These are phyloP conservation scores for Amphimedon queenslandica DNA, from an alignment of 37 sponge, comb jelly and placozoan species.

Conservation along the genomic window DNA sequence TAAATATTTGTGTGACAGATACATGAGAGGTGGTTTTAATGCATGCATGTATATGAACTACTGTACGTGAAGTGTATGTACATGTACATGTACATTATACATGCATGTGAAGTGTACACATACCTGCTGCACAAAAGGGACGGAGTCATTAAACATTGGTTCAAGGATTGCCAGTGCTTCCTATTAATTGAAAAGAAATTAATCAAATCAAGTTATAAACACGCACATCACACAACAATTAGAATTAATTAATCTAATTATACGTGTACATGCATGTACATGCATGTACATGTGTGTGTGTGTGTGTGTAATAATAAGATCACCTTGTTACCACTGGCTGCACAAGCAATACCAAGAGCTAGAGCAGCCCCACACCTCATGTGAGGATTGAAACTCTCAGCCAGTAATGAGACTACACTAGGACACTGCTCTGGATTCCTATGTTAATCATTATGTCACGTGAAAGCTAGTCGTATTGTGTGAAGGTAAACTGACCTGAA, in stretches of 20 bases:
- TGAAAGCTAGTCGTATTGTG: neutral
- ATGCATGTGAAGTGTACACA: too few relatives aligned
- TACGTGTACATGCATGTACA: too few relatives aligned
- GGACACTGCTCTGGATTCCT: slow-evolving; percentile 96
- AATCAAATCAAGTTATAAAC: neutral
- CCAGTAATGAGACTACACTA: slow-evolving; percentile 84
- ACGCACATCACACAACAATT: too few relatives aligned
- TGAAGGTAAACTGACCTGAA: slow-evolving; percentile 51
- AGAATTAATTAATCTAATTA: too few relatives aligned
- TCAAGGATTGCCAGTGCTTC: slow-evolving; percentile 87
- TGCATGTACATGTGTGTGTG: neutral
- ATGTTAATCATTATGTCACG: neutral
- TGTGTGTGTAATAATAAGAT: neutral
- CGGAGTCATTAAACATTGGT: slow-evolving; percentile 81
- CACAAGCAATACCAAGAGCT: slow-evolving; percentile 98
- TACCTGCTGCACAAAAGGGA: slow-evolving; percentile 89
- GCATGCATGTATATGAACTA: neutral
- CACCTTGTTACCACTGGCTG: slow-evolving; percentile 91
- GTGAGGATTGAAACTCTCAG: slow-evolving; percentile 98
- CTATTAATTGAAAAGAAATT: slow-evolving; percentile 15
- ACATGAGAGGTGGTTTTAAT: too few relatives aligned
- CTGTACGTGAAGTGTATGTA: neutral
- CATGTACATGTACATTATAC: neutral
- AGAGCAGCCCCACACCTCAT: slow-evolving; percentile 91
- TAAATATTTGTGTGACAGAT: too few relatives aligned